Percentiles rank a stretch among this genome's conserved stretches.
Conservation (phyloP, 2,888 invertebrate genomes). For the Meganola albula region DNA sequence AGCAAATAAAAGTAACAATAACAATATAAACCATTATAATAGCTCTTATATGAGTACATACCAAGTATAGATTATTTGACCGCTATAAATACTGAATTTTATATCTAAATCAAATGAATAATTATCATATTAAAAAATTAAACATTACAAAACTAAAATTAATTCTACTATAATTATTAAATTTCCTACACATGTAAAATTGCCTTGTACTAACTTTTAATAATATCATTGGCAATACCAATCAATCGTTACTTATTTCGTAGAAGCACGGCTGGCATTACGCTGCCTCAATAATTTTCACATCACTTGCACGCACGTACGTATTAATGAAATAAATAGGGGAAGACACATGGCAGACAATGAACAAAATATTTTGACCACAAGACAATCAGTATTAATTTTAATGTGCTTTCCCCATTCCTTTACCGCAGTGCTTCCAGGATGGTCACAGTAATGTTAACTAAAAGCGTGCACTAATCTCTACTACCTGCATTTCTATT, state of each 20-base stretch:
- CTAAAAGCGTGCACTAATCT: constrained; percentile 41
- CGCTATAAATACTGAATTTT: constrained; percentile 47
- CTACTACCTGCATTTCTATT: constrained; percentile 35
- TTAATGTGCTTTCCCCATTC: no score
- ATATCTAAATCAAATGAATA: constrained; percentile 46
- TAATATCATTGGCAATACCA: constrained; percentile 56
- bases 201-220: constrained; percentile 65
- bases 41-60: constrained; percentile 61
- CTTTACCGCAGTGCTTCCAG: neutral
- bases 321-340: no score
- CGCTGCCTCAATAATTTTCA: no score
- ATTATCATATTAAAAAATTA: constrained; percentile 42
- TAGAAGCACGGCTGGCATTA: no score
- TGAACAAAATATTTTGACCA: no score
- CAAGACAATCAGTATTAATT: no score
- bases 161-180: no score
- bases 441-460: constrained; percentile 11
- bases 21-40: constrained; percentile 60
- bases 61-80: constrained; percentile 50
- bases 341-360: no score
- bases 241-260: constrained; percentile 44
- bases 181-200: constrained; percentile 51
- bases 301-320: no score
- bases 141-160: constrained; percentile 40
- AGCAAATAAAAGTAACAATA: constrained; percentile 76